Evolutionary conservation across 2,113 vertebrate genomes (phyloP), one percentile per base, ranked within the genome.

Genomic region (Antechinus flavipes): DNA sequence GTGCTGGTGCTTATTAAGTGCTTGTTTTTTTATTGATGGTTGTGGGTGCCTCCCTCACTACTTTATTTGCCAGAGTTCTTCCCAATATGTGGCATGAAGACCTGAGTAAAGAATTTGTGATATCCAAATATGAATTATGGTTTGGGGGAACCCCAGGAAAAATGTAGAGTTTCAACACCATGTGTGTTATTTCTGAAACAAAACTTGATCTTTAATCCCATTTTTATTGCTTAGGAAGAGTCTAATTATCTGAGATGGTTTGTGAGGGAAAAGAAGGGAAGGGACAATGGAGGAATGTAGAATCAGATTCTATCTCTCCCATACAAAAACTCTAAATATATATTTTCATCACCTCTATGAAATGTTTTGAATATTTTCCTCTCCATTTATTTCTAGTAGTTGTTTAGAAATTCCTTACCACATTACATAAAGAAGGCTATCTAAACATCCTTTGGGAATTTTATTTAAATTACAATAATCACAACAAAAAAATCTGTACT

Each of bases 151-250:
- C 54, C 26, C n/a, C 89, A 24, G 27, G 52, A 94, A 93, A 93
- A 94, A 49, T 93, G 10, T 25, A 93, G 92, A 47, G 0, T 94
- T 95, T 96, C 30, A 91, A 12, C n/a, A 55, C 68, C 25, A 46
- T 94, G 93, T 93, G 46, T 0, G 50, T 14, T 55, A 90, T 35
- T 54, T 93, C 49, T 0, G 90, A 95, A 96, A 54, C 61, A 94
- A 92, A 93, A 92, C 84, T 47, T 76, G 90, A 93, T 76, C 19
- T 95, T 61, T 0, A 92, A 42, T 91, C 9, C 49, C 90, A 9
- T 61, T 95, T 42, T 94, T n/a, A 61, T 22, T 54, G 10, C 2
- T 7, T 58, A 8, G 42, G 9, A 95, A 50, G 8, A 76, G 8
- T 25, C 92, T 42, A 84, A 84, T 84, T 2, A 84, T 84, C n/a